phyloP scores from a whole-genome alignment of 2,888 invertebrate species.

The Sarcophaga variegata region DNA sequence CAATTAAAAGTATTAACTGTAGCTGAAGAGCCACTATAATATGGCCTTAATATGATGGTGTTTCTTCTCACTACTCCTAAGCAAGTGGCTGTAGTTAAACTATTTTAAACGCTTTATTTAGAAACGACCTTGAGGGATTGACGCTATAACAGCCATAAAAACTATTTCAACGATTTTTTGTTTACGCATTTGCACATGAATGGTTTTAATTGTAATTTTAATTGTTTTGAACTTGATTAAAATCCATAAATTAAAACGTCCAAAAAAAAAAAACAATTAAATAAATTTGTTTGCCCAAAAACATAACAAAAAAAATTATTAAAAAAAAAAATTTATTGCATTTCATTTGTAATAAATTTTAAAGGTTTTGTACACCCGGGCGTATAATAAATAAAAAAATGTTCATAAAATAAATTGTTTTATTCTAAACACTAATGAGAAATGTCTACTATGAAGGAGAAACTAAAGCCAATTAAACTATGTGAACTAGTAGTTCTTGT shows the following conservation, averaged over 20 bases:
- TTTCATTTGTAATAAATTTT: not conserved
- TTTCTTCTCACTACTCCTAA: not conserved
- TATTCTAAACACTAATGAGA: too few relatives aligned
- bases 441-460: too few relatives aligned
- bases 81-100: conserved; percentile 18
- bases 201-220: conserved; percentile 54
- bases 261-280: not conserved
- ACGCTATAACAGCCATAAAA: conserved; percentile 20
- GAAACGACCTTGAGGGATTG: conserved; percentile 47
- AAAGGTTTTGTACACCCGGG: not conserved
- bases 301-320: too few relatives aligned
- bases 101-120: conserved; percentile 24
- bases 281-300: conserved; percentile 38
- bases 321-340: not conserved
- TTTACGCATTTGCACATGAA: conserved; percentile 54
- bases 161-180: not conserved
- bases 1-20: not conserved
- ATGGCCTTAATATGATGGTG: not conserved
- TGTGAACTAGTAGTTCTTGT: too few relatives aligned
- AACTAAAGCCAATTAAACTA: too few relatives aligned
- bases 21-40: not conserved
- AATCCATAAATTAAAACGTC: conserved; percentile 34
- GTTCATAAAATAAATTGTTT: too few relatives aligned
- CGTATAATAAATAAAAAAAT: conserved; percentile 35
- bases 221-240: conserved; percentile 56